Evolutionary conservation across 1,140 invertebrate genomes (phyloP), one percentile per base, ranked within the genome.

Genomic region (Parasteatoda tepidariorum): DNA sequence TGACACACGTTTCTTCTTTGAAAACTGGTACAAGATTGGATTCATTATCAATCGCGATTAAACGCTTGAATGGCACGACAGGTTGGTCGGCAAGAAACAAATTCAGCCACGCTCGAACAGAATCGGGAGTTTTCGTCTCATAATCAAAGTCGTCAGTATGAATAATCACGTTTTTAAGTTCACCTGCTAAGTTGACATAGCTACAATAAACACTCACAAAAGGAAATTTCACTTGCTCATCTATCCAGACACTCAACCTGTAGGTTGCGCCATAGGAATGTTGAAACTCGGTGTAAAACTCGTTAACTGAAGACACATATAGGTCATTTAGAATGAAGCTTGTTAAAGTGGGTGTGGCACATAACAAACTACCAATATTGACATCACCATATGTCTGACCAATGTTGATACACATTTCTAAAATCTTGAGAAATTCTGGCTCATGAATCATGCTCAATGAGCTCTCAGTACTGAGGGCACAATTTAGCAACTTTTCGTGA

Each of bases 91-190:
- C 33, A 11, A 82, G 26, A 22, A 82, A 82, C 26, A 26, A 22
- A 2, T 54, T 22, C 28, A 82, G 71, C 78, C 78, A 82, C 2
- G 68, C 57, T 3, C 22, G 24, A 9, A 82, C 55, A 38, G 61
- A 18, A 3, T 70, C 78, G 6, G 67, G 22, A 31, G 54, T 71
- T 26, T 71, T 82, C 13, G 24, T 18, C 24, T 82, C 78, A 64
- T 62, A 82, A 54, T 71, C 68, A 71, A 82, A 82, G 15, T 82
- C 78, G 54, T 82, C 78, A 13, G 78, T 82, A 28, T 71, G 78
- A 22, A 82, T 30, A 15, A 71, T 64, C 7, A 82, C 78, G 5
- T 54, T 30, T 22, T 82, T 82, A 24, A 82, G 15, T 5, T 62
- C 22, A 5, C 78, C 78, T 3, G 38, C 30, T 5, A 18, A 4